These are phyloP conservation scores for Oceanodroma tethys DNA, from an alignment of 2,113 vertebrate species.

Conservation along the genomic window DNA sequence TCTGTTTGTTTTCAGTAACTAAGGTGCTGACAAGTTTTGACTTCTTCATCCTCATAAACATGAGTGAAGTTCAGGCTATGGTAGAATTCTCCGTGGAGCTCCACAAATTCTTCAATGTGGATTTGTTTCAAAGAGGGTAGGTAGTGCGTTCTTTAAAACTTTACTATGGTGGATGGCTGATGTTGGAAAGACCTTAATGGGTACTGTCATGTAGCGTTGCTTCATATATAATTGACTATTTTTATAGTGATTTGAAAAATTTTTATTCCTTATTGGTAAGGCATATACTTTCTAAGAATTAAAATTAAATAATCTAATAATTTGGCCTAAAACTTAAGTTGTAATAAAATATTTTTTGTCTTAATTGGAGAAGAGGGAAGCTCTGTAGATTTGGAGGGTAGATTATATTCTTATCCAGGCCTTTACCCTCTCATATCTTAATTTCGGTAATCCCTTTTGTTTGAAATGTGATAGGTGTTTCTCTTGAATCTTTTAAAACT, in stretches of 20 bases:
- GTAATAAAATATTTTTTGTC: not conserved
- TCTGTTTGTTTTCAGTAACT: conserved; percentile 61
- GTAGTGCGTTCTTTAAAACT: conserved; percentile 40
- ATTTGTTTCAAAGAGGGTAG: conserved; percentile 98
- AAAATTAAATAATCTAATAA: not conserved
- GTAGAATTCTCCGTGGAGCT: conserved; percentile 99
- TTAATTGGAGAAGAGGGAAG: not conserved
- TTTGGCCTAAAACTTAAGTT: not conserved
- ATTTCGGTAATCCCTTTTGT: not conserved
- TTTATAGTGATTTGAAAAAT: not conserved
- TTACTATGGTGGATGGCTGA: not conserved
- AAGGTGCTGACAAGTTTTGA: conserved; percentile 78
- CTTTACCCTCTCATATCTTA: not conserved
- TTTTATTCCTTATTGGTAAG: not conserved
- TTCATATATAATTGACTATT: not conserved
- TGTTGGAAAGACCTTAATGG: not conserved
- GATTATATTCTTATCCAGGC: not conserved
- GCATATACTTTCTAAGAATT: not conserved
- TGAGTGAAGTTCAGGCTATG: conserved; percentile 98
- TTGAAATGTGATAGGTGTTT: not conserved
- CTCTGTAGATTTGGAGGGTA: not conserved
- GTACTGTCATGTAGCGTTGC: not conserved
- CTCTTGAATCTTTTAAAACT: not conserved
- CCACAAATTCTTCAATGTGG: conserved; percentile 99
- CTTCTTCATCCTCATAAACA: conserved; percentile 82